A percentile compares a stretch with the other conserved stretches of the same genome.
Evolutionary conservation across 2,888 invertebrate species (phyloP).

Genomic region (Lamellibrachia columna): DNA sequence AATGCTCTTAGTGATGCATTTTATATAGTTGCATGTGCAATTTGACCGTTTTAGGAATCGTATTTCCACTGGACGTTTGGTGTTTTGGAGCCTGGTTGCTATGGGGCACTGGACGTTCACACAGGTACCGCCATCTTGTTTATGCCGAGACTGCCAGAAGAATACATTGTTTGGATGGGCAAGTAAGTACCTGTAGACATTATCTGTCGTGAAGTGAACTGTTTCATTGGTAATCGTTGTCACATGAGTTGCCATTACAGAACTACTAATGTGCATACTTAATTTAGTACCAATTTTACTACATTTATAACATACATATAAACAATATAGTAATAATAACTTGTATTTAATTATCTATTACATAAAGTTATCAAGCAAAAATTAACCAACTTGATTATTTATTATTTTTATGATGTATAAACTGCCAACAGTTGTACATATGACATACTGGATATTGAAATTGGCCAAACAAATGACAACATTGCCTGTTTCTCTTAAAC

Average conservation of each 20-base stretch:
- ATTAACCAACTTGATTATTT: too few species aligned
- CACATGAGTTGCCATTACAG: neutral
- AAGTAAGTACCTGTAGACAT: slow-evolving; percentile 63
- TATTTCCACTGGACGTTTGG: slow-evolving; percentile 98
- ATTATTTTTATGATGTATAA: too few species aligned
- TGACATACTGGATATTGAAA: too few species aligned
- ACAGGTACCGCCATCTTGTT: slow-evolving; percentile 81
- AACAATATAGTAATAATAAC: too few species aligned
- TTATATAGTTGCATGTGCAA: neutral
- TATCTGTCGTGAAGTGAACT: neutral
- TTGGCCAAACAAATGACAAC: too few species aligned
- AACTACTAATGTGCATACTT: neutral
- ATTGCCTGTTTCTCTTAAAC: too few species aligned
- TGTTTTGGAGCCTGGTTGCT: slow-evolving; percentile 90
- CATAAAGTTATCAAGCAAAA: too few species aligned
- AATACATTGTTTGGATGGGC: slow-evolving; percentile 96
- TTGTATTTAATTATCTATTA: too few species aligned
- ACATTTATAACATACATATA: too few species aligned
- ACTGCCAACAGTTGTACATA: too few species aligned
- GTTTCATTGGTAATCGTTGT: neutral
- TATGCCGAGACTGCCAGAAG: slow-evolving; percentile 83
- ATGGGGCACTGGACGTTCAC: slow-evolving; percentile 81
- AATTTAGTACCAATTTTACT: neutral
- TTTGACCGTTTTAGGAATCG: slow-evolving; percentile 77
- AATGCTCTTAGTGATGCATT: too few species aligned